Percentiles rank a stretch among this genome's conserved stretches.
Conservation (phyloP, 2,888 invertebrate genomes). For the Scelioninae gen. 1 region DNA sequence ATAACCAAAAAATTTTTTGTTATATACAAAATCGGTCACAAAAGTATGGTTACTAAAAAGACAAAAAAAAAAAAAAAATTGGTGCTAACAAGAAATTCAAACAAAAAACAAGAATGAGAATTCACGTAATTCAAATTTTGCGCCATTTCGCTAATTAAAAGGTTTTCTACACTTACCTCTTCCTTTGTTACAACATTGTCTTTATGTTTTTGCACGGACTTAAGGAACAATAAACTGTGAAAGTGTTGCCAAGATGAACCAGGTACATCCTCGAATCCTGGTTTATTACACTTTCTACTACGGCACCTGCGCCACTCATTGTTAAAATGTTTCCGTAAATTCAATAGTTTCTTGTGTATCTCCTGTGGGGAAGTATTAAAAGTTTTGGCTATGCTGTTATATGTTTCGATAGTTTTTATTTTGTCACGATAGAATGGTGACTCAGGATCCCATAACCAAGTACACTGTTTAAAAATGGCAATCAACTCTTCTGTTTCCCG, state of each 20-base stretch:
- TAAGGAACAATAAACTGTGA: constrained; percentile 62
- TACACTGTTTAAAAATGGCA: constrained; percentile 59
- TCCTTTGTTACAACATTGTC: constrained; percentile 44
- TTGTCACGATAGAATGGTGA: constrained; percentile 57
- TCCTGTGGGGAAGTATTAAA: constrained; percentile 63
- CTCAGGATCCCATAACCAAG: constrained; percentile 60
- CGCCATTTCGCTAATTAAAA: constrained; percentile 37
- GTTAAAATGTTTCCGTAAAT: constrained; percentile 66
- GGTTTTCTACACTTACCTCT: constrained; percentile 52
- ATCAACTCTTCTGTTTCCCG: constrained; percentile 65
- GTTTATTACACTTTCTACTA: constrained; percentile 53
- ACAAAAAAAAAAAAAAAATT: no score
- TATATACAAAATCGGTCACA: no score
- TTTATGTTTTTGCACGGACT: constrained; percentile 51
- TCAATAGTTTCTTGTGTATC: constrained; percentile 63
- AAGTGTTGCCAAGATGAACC: constrained; percentile 67
- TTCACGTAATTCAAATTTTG: constrained; percentile 13
- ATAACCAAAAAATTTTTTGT: no score
- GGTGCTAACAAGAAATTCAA: no score
- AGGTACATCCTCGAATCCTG: constrained; percentile 62
- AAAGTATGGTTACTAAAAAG: no score
- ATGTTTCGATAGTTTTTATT: constrained; percentile 60
- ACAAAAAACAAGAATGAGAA: not conserved
- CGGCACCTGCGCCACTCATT: constrained; percentile 67
- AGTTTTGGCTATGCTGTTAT: constrained; percentile 52